Conservation (phyloP, 2,888 invertebrate genomes). For the Zhuqinia jingwanae region DNA sequence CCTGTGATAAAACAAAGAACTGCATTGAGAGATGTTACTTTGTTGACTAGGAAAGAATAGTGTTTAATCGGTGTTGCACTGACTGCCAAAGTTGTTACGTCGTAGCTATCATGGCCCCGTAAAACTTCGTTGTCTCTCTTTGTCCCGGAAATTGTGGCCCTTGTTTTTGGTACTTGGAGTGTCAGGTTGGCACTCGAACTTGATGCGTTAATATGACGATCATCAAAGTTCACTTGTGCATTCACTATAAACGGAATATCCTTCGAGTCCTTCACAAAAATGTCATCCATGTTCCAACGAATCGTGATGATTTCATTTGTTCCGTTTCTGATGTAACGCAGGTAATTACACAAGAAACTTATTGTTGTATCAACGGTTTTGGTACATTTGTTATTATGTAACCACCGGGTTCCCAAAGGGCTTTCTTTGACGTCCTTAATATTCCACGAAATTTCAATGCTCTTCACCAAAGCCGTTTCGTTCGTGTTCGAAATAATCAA, state of each 20-base stretch:
- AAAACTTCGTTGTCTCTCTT: neutral
- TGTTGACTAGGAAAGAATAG: too few species aligned
- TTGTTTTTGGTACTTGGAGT: neutral
- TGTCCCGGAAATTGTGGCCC: neutral
- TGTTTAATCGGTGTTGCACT: too few species aligned
- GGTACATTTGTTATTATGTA: slow-evolving; percentile 12
- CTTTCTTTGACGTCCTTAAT: slow-evolving; percentile 5
- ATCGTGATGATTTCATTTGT: too few species aligned
- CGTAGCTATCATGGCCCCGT: neutral
- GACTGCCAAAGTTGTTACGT: neutral
- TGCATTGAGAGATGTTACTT: too few species aligned
- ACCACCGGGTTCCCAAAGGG: slow-evolving; percentile 7
- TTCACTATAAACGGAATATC: too few species aligned
- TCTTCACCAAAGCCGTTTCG: slow-evolving; percentile 46
- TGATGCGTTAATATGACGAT: neutral
- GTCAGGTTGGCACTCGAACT: neutral
- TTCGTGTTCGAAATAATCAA: slow-evolving; percentile 35
- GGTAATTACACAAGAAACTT: too few species aligned
- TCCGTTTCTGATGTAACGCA: too few species aligned
- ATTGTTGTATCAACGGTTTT: too few species aligned
- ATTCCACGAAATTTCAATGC: slow-evolving; percentile 37
- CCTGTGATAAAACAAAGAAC: too few species aligned
- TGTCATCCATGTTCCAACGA: too few species aligned
- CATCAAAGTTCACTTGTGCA: slow-evolving; percentile 16
- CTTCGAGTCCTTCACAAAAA: too few species aligned